These are phyloP conservation scores for Cottus gobio DNA, from an alignment of 2,113 vertebrate genomes.

Conservation along the genomic window DNA sequence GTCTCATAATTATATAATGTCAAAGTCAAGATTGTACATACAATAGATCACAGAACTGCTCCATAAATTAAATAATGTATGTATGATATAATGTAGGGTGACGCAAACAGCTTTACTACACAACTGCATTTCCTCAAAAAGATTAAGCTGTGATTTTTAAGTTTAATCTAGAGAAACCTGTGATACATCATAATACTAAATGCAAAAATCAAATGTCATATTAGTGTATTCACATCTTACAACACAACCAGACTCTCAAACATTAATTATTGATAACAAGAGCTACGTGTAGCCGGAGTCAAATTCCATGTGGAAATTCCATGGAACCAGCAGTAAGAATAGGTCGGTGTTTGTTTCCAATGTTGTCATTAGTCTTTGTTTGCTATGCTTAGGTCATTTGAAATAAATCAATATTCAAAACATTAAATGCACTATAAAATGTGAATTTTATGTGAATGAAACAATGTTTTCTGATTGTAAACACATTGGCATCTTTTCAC, in stretches of 20 bases:
- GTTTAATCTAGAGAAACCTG: not conserved
- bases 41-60: not conserved
- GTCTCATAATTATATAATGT: not conserved
- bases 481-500: not conserved
- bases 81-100: not conserved
- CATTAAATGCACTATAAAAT: not conserved
- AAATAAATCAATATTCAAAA: not conserved
- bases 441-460: not conserved
- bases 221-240: not conserved
- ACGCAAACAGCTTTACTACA: not conserved
- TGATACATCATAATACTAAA: not conserved
- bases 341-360: not conserved
- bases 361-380: not conserved
- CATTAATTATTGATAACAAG: not conserved
- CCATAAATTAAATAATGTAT: not conserved
- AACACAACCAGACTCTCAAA: not conserved
- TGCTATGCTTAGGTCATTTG: not conserved
- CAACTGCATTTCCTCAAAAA: not conserved
- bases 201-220: not conserved
- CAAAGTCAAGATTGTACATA: not conserved
- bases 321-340: rapidly evolving
- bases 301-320: too few species aligned
- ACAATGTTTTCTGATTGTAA: too few species aligned
- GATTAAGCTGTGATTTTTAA: not conserved
- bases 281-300: too few species aligned